Percentiles rank a stretch among this genome's conserved stretches.
phyloP scores from a whole-genome alignment of 2,888 invertebrate genomes.

The Antheraea assamensis region DNA sequence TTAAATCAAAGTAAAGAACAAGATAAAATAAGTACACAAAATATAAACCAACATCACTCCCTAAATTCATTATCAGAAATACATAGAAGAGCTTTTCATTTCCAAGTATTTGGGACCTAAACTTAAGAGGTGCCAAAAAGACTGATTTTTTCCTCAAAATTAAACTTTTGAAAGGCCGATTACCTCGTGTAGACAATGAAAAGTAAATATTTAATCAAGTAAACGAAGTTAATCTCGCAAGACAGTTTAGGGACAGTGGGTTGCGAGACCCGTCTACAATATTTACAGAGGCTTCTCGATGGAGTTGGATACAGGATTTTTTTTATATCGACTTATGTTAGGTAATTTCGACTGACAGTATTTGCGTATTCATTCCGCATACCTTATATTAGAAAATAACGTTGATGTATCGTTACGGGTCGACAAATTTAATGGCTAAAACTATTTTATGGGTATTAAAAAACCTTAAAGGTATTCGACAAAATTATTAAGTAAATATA shows the following conservation, averaged over 20 bases:
- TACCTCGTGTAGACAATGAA: slow-evolving; percentile 32
- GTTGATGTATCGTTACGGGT: neutral
- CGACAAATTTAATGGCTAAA: neutral
- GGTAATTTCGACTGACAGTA: neutral
- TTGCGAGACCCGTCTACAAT: slow-evolving; percentile 39
- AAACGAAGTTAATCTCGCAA: slow-evolving; percentile 50
- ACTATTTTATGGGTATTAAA: neutral
- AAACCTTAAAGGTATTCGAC: neutral
- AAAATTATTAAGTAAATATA: too few relatives aligned
- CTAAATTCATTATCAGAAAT: neutral
- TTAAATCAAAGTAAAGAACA: neutral
- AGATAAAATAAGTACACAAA: neutral
- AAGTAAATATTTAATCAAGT: slow-evolving; percentile 51
- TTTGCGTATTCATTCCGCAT: neutral
- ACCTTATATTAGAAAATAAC: neutral
- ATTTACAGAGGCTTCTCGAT: slow-evolving; percentile 45
- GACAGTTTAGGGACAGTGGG: slow-evolving; percentile 37
- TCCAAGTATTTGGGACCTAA: neutral
- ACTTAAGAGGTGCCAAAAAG: neutral
- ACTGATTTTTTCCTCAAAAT: slow-evolving; percentile 22
- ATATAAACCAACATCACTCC: neutral
- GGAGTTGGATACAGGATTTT: slow-evolving; percentile 6
- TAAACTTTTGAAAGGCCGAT: slow-evolving; percentile 31
- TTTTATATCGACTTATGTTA: neutral
- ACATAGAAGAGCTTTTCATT: neutral